Base-by-base conservation (phyloP, 2,113 vertebrate genomes). In the Cervus canadensis region DNA sequence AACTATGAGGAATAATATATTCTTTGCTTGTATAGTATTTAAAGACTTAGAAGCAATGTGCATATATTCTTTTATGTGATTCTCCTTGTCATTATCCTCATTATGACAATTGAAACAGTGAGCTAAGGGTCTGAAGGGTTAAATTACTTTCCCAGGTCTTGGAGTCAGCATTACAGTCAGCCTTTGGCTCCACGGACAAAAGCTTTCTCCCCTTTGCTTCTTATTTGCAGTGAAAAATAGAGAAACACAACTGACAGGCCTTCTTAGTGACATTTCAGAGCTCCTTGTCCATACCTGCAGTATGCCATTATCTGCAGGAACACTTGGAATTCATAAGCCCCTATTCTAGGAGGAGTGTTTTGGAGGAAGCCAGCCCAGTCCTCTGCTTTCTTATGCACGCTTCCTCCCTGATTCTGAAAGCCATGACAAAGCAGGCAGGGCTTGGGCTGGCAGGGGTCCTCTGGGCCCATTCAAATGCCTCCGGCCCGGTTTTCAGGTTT, bases 351-450 rank as follows among this genome's bases (percentile, higher is more conserved):
- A 62, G 56, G 3, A 11, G 36, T 23, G 11, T 43, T 82, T 82
- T 67, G 33, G 28, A 74, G 78, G 76, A 45, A 95, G 48, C 15
- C 40, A 11, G 36, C 43, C 6, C 0, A 0, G 62, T 16, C 62
- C 60, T 15, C 82, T 0, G 83, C 88, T 95, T 94, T 90, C 94
- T 79, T 87, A 84, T 62, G 92, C 92, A 87, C 7, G 36, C 85
- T 48, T 74, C 62, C 84, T 43, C 21, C 0, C 93, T n/a, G 67
- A 87, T 23, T 54, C 88, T 62, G 57, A 82, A 90, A 97, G 67
- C 64, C 89, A 17, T 40, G 64, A 95, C 97, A 93, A 97, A 96
- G 97, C 62, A 2, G 2, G 40, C 28, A 36, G 64, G 10, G 45
- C 81, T 26, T 10, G 28, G 52, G 64, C 1, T 6, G 7, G 50